These are phyloP conservation scores for Oikopleura dioica DNA, from an alignment of 23 tunicate genomes.

Conservation along the genomic window DNA sequence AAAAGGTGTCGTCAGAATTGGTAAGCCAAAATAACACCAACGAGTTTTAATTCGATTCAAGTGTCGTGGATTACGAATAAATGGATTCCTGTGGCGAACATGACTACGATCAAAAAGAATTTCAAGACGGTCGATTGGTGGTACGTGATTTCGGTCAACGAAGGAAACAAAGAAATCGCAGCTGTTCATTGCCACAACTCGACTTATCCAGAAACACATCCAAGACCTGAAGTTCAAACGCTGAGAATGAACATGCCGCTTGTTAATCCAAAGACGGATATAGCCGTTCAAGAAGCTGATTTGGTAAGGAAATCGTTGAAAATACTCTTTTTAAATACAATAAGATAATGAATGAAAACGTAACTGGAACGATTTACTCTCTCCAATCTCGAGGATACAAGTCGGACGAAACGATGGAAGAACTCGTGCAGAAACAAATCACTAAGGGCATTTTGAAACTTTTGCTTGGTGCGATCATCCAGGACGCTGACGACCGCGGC, in stretches of 20 bases:
- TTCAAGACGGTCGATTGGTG: background rate
- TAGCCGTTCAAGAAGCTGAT: conserved; percentile 8
- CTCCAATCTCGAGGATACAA: conserved; percentile 4
- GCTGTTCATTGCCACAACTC: background rate
- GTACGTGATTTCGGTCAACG: background rate
- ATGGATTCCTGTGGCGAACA: background rate
- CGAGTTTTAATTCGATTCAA: no score
- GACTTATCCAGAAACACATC: background rate
- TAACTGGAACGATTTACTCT: background rate
- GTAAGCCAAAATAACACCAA: no score
- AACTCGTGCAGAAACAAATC: background rate
- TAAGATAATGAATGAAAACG: background rate
- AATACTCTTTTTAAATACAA: no score
- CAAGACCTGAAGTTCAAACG: background rate
- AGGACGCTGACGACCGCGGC: conserved; percentile 11
- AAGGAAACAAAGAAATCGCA: conserved; percentile 10
- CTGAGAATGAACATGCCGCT: background rate
- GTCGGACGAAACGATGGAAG: background rate
- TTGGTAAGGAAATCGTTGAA: no score
- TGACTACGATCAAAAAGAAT: background rate
- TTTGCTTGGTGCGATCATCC: background rate
- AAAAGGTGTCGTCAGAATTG: conserved; percentile 36
- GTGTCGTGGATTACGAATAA: background rate
- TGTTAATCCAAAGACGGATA: background rate
- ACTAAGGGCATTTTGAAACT: background rate